Base-by-base conservation (phyloP, 2,888 invertebrate species). In the Dasysyrphus albostriatus region DNA sequence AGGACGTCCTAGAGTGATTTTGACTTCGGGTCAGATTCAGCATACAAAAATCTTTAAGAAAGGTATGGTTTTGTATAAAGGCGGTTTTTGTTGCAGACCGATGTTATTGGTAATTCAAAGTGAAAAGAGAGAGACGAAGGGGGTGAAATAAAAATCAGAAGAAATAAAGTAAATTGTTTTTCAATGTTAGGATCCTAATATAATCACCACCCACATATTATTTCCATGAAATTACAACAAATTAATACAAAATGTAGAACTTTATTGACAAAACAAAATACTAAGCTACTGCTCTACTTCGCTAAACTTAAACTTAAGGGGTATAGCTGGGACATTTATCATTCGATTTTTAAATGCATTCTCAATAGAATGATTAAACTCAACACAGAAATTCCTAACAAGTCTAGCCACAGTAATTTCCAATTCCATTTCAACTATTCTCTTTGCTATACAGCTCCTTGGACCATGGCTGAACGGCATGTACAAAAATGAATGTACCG, bases 341-440 rank as follows among this genome's bases (percentile, higher is more conserved):
- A 91, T 88, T 19, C 89, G 76, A 29, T 51, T 78, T 3, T 65
- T 84, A 16, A 90, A 91, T 0, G 90, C 89, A 32, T 90, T 90
- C 5, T 90, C 89, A 1, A 90, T 91, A 34, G 90, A 88, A 83
- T 92, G 90, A 29, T 92, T 90, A 90, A 90, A 93, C 61, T 92
- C 92, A 8, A 93, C 89, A 2, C 90, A 74, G 82, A 93, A 93
- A 83, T 93, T 93, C 16, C 92, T 91, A 24, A 93, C 89, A 70
- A 92, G 83, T 88, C 90, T 93, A 39, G 93, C 93, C 10, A 94
- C 88, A 0, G 94, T 91, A 16, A 93, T 92, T 90, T 95, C 94
- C 83, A 96, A 93, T 91, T 96, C 96, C 89, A 96, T 92, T 90
- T 96, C 95, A 0, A 96, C 96, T 88, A 97, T 95, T 89, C 96